A percentile compares a stretch with the other conserved stretches of the same genome.
Conservation (phyloP, 2,113 vertebrate species). For the Calyptomena viridis region DNA sequence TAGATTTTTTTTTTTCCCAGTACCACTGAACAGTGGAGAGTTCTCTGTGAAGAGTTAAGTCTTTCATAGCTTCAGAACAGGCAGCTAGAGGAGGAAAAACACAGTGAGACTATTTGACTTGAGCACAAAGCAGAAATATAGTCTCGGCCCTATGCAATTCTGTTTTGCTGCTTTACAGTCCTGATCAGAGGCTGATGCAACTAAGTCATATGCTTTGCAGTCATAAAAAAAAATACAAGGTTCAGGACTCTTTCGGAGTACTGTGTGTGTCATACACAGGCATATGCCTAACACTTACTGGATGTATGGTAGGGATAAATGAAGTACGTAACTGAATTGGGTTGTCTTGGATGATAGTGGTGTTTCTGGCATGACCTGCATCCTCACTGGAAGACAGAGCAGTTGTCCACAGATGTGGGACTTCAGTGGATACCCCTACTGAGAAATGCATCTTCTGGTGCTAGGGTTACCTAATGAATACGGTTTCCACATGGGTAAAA, state of each 20-base stretch:
- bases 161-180: neutral
- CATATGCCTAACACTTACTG: neutral
- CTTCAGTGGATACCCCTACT: neutral
- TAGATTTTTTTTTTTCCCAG: neutral
- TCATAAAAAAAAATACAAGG: neutral
- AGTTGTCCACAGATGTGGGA: neutral
- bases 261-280: too few species aligned
- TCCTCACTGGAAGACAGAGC: neutral
- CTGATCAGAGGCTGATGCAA: neutral
- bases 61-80: neutral
- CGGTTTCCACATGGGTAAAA: fast-evolving
- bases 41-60: neutral
- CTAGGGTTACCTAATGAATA: neutral
- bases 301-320: neutral
- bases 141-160: neutral
- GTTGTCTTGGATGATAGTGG: neutral
- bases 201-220: neutral
- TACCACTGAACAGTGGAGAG: neutral
- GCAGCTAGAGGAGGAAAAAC: neutral
- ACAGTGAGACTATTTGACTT: neutral
- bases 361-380: neutral
- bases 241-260: neutral
- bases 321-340: neutral
- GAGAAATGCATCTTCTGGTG: fast-evolving
- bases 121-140: neutral